A percentile compares a stretch with the other conserved stretches of the same genome.
These are phyloP conservation scores for Ceyx melanurus DNA, from an alignment of 2,113 vertebrate species.

Conservation along the genomic window DNA sequence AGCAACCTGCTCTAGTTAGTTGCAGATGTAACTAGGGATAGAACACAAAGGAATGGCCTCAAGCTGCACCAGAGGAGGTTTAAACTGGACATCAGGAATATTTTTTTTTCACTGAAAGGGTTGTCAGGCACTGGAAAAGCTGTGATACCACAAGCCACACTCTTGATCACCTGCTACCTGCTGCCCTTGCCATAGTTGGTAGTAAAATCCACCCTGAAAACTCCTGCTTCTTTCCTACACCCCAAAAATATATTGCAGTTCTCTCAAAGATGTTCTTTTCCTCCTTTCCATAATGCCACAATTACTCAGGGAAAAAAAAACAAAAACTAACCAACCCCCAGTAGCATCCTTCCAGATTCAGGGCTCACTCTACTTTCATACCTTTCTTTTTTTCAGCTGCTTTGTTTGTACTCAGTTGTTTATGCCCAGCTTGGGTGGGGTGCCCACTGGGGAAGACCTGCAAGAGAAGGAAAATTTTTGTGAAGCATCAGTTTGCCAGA, in stretches of 20 bases:
- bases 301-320: not conserved
- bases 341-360: not conserved
- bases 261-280: not conserved
- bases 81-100: no score
- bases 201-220: not conserved
- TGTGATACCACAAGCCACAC: not conserved
- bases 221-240: not conserved
- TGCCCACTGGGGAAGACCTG: not conserved
- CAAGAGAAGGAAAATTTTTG: not conserved
- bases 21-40: not conserved
- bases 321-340: not conserved
- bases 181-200: not conserved
- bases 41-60: no score
- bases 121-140: no score
- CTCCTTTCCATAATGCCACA: not conserved
- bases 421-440: not conserved
- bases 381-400: conserved; percentile 69
- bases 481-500: not conserved
- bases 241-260: fast-evolving
- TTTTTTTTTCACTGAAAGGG: no score
- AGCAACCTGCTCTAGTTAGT: not conserved
- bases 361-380: conserved; percentile 1
- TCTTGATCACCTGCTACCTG: not conserved
- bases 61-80: no score
- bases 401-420: conserved; percentile 51